Evolutionary conservation across 2,113 vertebrate genomes (phyloP), one percentile per base, ranked within the genome.

Genomic region (Oreochromis spilurus): DNA sequence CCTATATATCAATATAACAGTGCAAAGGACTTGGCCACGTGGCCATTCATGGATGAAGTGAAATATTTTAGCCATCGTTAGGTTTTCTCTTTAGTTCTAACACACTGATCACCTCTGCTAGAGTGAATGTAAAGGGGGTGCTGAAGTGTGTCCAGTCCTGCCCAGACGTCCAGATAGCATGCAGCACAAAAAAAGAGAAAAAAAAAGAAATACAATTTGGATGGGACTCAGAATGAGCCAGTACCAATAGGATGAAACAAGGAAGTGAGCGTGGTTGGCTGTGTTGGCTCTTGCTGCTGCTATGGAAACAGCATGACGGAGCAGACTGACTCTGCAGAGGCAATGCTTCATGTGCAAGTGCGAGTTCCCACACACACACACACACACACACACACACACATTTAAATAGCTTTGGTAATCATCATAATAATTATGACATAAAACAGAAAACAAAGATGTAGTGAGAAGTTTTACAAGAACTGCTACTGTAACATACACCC

Each of bases 251-350:
- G 87, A 81, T 70, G 31, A 86, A 86, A 91, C 36, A 34, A 91
- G 90, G 90, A 94, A 94, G 89, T 88, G 90, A 91, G 88, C 16
- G 84, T 91, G 92, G 92, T 94, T 94, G 92, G 92, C 88, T 92
- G 89, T 85, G 84, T 81, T 89, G 91, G 91, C 92, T 93, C 87
- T 84, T n/a, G 52, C 91, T 92, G 94, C 94, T 94, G 92, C 95
- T 92, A 94, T 95, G 95, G 95, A 93, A 95, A 95, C 94, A 92
- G 72, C 78, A 92, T 93, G 92, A 94, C 82, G 54, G 94, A 95
- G 93, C 93, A 95, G 93, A 94, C 93, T 87, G 91, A 94, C 89
- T 90, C 89, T 88, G 91, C 93, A 92, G 92, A 87, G 88, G 86
- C 83, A 85, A 34, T 9, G 7, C 79, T 85, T 75, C 81, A 87